These are phyloP conservation scores for Drosophila willistoni DNA, from an alignment of 1,140 invertebrate genomes.

Conservation along the genomic window DNA sequence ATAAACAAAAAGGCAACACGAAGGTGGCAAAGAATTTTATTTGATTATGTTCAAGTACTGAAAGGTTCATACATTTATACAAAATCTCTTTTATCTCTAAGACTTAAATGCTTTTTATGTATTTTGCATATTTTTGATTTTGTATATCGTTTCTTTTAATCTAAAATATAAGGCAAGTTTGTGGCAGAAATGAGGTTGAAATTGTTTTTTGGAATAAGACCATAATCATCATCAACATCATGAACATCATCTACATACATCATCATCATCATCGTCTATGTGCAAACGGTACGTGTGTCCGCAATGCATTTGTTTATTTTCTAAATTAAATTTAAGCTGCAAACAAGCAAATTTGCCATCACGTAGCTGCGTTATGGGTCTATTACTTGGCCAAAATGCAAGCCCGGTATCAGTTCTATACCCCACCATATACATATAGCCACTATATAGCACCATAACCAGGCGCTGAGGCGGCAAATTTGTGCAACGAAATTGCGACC, in stretches of 20 bases:
- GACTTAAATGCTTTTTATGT: background rate
- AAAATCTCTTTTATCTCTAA: background rate
- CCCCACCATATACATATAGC: background rate
- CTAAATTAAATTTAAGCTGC: conserved; percentile 58
- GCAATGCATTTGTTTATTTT: conserved; percentile 33
- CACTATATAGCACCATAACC: background rate
- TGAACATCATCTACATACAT: background rate
- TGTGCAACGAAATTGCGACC: conserved; percentile 51
- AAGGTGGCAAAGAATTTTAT: conserved; percentile 1
- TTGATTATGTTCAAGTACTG: background rate
- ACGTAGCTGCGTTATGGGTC: conserved; percentile 60
- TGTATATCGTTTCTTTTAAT: background rate
- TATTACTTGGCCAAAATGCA: conserved; percentile 56
- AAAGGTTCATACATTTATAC: background rate
- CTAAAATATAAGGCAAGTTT: background rate
- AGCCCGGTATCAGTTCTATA: conserved; percentile 12
- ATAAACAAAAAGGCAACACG: conserved; percentile 48
- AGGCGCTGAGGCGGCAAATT: conserved; percentile 46
- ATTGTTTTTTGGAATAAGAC: background rate
- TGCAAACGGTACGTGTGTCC: background rate
- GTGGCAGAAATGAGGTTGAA: background rate
- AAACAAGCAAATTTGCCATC: conserved; percentile 40
- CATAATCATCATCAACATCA: background rate
- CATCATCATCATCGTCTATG: background rate
- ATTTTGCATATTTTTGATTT: background rate